phyloP scores from a whole-genome alignment of 2,797 vertebrate genomes.

The Melanotaenia maccullochi region DNA sequence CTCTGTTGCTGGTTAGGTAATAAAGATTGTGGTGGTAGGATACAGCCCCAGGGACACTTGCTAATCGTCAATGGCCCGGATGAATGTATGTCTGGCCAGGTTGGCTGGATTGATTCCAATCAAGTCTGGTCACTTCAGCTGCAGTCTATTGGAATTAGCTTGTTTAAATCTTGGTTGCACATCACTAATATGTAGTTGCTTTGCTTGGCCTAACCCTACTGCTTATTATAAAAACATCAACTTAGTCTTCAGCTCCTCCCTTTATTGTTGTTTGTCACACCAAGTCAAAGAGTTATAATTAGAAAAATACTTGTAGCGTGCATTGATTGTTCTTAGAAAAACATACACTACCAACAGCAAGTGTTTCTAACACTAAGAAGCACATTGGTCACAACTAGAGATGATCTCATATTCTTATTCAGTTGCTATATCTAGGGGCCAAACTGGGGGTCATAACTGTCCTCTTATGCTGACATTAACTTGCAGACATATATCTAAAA shows the following conservation, averaged over 20 bases:
- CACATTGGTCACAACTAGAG: neutral
- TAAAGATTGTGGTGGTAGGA: constrained; percentile 30
- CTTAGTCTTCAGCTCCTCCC: constrained; percentile 5
- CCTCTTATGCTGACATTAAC: neutral
- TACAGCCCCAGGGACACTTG: constrained; percentile 38
- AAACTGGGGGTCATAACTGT: neutral
- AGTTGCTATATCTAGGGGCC: neutral
- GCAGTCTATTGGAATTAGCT: constrained; percentile 30
- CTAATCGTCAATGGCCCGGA: constrained; percentile 36
- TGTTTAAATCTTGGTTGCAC: constrained; percentile 44
- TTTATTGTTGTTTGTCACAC: constrained; percentile 8
- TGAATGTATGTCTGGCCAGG: constrained; percentile 51
- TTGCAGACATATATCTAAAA: constrained; percentile 18
- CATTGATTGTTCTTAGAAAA: neutral
- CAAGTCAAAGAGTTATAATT: neutral
- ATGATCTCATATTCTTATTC: neutral
- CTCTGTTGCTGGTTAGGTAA: constrained; percentile 42
- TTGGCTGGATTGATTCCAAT: constrained; percentile 51
- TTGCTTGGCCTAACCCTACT: constrained; percentile 16
- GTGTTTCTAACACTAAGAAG: neutral
- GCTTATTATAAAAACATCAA: constrained; percentile 23
- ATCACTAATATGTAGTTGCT: constrained; percentile 44
- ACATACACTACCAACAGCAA: neutral
- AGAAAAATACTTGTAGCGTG: constrained; percentile 6
- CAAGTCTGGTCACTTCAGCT: constrained; percentile 49